Evolutionary conservation across 1,140 invertebrate genomes (phyloP).

Genomic region (Zaprionus nigranus): DNA sequence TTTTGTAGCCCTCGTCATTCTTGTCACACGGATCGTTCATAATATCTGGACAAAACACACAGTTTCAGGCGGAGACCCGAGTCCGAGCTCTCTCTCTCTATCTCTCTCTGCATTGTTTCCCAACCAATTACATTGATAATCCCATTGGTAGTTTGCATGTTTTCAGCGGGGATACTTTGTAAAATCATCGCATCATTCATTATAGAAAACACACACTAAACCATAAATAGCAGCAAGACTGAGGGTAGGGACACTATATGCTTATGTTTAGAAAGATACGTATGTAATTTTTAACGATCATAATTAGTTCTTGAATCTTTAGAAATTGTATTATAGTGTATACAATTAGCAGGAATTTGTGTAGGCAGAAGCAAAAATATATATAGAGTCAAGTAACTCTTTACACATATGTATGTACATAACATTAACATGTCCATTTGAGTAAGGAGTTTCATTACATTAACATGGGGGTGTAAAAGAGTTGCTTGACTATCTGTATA

Average conservation of each 20-base stretch:
- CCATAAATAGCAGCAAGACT: background rate
- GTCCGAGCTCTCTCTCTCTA: conserved; percentile 22
- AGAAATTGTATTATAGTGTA: too few relatives aligned
- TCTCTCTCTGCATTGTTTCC: conserved; percentile 39
- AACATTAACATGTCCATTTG: too few relatives aligned
- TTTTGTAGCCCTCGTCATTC: background rate
- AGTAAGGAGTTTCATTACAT: too few relatives aligned
- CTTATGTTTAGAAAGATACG: background rate
- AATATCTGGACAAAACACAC: background rate
- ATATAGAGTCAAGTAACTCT: too few relatives aligned
- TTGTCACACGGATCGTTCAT: conserved; percentile 21
- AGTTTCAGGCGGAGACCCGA: background rate
- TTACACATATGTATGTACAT: too few relatives aligned
- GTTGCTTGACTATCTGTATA: too few relatives aligned
- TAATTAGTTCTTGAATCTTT: too few relatives aligned
- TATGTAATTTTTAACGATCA: too few relatives aligned
- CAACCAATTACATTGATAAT: conserved; percentile 76
- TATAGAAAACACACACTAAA: conserved; percentile 15
- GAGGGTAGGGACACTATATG: background rate
- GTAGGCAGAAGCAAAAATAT: too few relatives aligned
- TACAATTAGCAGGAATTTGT: too few relatives aligned
- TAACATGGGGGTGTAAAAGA: too few relatives aligned
- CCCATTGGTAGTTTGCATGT: conserved; percentile 51
- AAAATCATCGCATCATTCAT: conserved; percentile 35
- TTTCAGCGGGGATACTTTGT: conserved; percentile 36